Evolutionary conservation across 30 jellyfish, hydroid and myxozoan genomes (phyloP), one percentile per base, ranked within the genome.

Genomic region (Aurelia sp.): DNA sequence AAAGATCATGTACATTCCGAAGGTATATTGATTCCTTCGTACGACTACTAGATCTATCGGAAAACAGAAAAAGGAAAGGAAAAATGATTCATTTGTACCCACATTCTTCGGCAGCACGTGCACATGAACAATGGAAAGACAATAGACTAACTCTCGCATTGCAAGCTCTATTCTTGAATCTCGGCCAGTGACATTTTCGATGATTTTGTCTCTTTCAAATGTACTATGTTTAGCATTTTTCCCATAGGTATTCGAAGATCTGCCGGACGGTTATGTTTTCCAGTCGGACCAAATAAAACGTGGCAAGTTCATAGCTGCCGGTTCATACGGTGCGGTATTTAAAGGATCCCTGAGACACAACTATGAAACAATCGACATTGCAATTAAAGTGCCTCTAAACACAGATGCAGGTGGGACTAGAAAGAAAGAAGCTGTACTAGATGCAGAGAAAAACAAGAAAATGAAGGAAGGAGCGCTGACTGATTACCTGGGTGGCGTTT

Each of bases 271-370:
- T 59, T 71, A 73, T 23, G 84, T 89, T 11, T 70, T 82, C 71
- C 19, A 92, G 13, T 84, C 86, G 4, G 86, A 84, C 23, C 82
- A 66, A 20, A 55, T 94, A 18, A 51, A 66, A 13, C 65, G 62
- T 11, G 90, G 79, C 12, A 88, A 84, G 35, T 94, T 89, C 77
- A 88, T 94, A 4, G 99, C 97, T 13, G 92, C 92, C 17, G 99
- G 99, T 62, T 81, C 92, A 18, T 94, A 86, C 84, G 99, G 99
- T 50, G 92, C 89, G 11, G 99, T 94, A 19, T 94, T 83, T 76
- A 78, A 63, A 71, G 97, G 97, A 0, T 62, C 76, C 16, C 61
- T 92, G 78, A 48, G 7, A 13, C 81, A 71, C 12, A 70, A 47
- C 13, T 82, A 81, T 62, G 65, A 61, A 61, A 22, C 60, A 16